Percentiles rank a stretch among this genome's conserved stretches.
Evolutionary conservation across 1,140 invertebrate species (phyloP).

Genomic region (Temnothorax longispinosus): DNA sequence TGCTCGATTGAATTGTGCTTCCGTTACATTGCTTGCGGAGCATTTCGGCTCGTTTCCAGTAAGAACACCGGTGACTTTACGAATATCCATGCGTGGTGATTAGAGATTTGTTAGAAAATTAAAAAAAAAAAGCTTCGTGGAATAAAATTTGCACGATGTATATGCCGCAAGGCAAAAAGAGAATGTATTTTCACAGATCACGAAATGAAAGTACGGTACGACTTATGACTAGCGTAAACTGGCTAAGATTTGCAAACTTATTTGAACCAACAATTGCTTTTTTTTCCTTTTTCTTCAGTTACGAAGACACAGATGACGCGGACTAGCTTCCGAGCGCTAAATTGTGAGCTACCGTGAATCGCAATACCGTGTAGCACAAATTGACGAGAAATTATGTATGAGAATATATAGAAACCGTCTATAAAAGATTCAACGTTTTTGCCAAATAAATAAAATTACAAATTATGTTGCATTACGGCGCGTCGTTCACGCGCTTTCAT

Average conservation of each 20-base stretch:
- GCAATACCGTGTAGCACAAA: background rate
- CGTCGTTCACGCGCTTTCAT: background rate
- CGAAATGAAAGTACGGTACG: conserved; percentile 25
- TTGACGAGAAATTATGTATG: background rate
- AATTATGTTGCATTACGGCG: background rate
- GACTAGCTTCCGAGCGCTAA: background rate
- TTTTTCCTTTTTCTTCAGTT: background rate
- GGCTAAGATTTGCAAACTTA: conserved; percentile 51
- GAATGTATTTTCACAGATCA: conserved; percentile 45
- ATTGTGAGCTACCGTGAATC: background rate
- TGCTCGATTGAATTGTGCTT: background rate
- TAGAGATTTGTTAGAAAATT: conserved; percentile 24
- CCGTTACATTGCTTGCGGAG: background rate
- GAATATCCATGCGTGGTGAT: background rate
- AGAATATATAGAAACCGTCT: background rate
- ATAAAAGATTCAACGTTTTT: background rate
- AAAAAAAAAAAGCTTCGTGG: background rate
- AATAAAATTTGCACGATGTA: conserved; percentile 25
- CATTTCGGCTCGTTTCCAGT: background rate
- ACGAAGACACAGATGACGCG: background rate
- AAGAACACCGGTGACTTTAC: background rate
- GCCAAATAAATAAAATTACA: background rate
- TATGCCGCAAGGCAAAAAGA: conserved; percentile 27
- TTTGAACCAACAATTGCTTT: background rate
- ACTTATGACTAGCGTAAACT: conserved; percentile 67